Evolutionary conservation across 2,888 invertebrate genomes (phyloP), one percentile per base, ranked within the genome.

Genomic region (Linyphia triangularis): DNA sequence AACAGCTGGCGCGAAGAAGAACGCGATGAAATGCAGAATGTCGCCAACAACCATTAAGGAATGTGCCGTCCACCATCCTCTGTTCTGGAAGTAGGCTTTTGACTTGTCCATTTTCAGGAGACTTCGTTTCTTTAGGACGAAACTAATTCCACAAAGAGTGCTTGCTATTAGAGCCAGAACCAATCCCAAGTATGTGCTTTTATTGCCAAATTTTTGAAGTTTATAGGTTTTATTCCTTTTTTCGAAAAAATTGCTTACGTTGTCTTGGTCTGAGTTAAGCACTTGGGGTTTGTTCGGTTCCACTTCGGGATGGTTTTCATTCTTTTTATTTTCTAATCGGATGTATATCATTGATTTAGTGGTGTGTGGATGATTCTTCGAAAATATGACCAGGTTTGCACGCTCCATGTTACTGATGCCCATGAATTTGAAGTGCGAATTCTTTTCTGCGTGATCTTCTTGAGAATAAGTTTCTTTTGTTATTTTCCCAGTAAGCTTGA

Each of bases 1-100:
- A 22, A 82, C 75, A 6, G 88, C 81, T 26, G 81, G 81, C 0
- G 88, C 81, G 37, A 88, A 88, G 16, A 72, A 88, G 22, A 88
- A 88, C 5, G 88, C 75, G 9, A 59, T 2, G 37, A 82, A 88
- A 24, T 88, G 81, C n/a, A 86, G 22, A 22, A 79, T n/a, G 16
- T 86, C 86, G 1, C 86, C 86, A 63, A 72, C 37, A 33, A 86
- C 63, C 79, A 86, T 86, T n/a, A 81, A 59, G 2, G 51, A 79
- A n/a, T 86, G 86, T 2, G 67, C 79, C 24, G 73, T 33, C 78
- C 70, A 81, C 86, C 86, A 86, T 16, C 22, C 26, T 73, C 72
- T 79, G 40, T 86, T 79, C 6, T 10, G 30, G 28, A 73, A 81
- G 10, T 72, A 86, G 4, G 13, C 2, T 13, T 57, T 51, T 2